phyloP scores from a whole-genome alignment of 2,797 vertebrate species.

The Arremon brunneinucha region DNA sequence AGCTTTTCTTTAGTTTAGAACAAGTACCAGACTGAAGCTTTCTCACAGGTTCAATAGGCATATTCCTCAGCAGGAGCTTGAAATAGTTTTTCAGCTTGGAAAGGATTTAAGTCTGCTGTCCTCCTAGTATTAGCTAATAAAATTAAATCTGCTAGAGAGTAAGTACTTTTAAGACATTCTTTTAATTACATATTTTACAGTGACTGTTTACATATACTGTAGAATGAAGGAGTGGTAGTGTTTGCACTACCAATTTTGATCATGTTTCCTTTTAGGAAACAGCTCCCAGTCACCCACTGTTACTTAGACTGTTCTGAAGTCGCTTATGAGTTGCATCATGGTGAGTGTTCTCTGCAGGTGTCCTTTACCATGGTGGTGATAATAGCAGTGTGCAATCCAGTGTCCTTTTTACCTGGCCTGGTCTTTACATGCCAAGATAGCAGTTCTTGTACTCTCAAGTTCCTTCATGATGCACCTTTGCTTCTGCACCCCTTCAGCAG shows the following conservation, averaged over 20 bases:
- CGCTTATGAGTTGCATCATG: neutral
- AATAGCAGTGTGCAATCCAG: neutral
- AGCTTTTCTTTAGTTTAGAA: neutral
- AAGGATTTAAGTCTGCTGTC: neutral
- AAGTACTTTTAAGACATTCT: neutral
- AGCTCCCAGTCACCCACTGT: neutral
- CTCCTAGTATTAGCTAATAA: neutral
- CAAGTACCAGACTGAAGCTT: neutral
- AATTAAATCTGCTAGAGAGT: neutral
- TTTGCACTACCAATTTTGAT: neutral
- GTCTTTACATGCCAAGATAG: neutral
- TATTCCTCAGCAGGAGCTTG: neutral
- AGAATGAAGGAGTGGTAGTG: neutral
- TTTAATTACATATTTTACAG: neutral
- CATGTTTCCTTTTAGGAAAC: neutral
- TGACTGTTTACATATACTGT: neutral
- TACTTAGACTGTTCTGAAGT: neutral
- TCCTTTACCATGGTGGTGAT: neutral
- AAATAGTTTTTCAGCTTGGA: neutral
- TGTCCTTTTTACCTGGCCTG: neutral
- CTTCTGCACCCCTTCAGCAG: rapidly evolving
- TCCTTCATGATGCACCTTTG: neutral
- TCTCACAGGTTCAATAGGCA: neutral
- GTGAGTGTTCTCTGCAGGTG: neutral
- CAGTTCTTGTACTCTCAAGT: neutral